Evolutionary conservation across 2,888 invertebrate species (phyloP).

Genomic region (Dasysyrphus albostriatus): DNA sequence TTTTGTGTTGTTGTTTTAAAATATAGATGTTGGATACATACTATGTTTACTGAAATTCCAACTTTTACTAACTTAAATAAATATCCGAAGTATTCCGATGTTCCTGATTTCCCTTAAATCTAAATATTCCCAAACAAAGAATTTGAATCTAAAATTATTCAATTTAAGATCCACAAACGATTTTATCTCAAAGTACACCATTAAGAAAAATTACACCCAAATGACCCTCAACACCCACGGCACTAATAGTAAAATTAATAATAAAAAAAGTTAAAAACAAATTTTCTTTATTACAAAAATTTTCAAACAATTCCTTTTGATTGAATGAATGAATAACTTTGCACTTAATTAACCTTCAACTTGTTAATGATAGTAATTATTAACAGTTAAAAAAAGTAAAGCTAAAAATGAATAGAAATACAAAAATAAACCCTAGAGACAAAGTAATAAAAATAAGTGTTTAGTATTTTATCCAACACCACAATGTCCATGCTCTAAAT

Average conservation of each 20-base stretch:
- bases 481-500: not conserved
- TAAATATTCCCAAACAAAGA: not conserved
- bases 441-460: slow-evolving; percentile 9
- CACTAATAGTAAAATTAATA: not conserved
- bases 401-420: slow-evolving; percentile 5
- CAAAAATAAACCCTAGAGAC: slow-evolving; percentile 11
- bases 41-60: too few relatives aligned
- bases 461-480: not conserved
- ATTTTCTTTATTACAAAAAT: slow-evolving; percentile 16
- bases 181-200: not conserved
- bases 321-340: slow-evolving; percentile 46
- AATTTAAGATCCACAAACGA: slow-evolving; percentile 25
- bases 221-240: slow-evolving; percentile 19
- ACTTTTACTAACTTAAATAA: not conserved
- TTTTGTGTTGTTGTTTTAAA: too few relatives aligned
- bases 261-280: not conserved
- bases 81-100: not conserved
- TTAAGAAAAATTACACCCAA: slow-evolving; percentile 10
- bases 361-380: slow-evolving; percentile 19
- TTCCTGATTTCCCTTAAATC: not conserved
- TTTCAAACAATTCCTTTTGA: slow-evolving; percentile 2
- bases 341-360: slow-evolving; percentile 48
- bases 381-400: not conserved
- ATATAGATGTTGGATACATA: too few relatives aligned
- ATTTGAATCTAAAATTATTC: slow-evolving; percentile 10